Percentiles rank a stretch among this genome's conserved stretches.
Conservation (phyloP, 2,888 invertebrate species). For the Druceiella hillmani region DNA sequence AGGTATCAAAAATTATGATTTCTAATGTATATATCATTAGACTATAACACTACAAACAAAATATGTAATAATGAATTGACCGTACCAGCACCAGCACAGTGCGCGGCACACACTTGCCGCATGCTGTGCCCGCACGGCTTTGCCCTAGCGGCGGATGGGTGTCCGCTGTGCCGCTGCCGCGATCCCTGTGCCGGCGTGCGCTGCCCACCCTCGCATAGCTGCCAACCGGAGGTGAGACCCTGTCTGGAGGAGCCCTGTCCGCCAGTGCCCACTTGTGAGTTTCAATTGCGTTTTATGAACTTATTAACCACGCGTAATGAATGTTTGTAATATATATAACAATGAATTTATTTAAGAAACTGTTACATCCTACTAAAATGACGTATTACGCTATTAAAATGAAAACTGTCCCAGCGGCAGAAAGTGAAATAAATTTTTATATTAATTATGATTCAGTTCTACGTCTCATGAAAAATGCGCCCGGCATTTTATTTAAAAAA, state of each 20-base stretch:
- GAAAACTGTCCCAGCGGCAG: too few species aligned
- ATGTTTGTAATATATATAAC: neutral
- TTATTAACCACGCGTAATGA: neutral
- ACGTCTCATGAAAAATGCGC: too few species aligned
- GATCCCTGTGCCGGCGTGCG: constrained; percentile 73
- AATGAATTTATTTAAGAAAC: too few species aligned
- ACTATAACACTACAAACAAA: neutral
- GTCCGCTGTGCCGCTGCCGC: constrained; percentile 73
- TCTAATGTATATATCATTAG: too few species aligned
- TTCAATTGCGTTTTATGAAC: constrained; percentile 32
- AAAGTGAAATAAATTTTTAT: too few species aligned
- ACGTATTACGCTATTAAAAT: too few species aligned
- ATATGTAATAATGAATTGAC: constrained; percentile 10
- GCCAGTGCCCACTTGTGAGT: constrained; percentile 73
- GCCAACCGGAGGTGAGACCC: constrained; percentile 72
- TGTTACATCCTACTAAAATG: too few species aligned
- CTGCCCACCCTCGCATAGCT: constrained; percentile 71
- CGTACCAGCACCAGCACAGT: constrained; percentile 58
- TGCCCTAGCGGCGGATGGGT: constrained; percentile 62
- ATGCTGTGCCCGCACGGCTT: constrained; percentile 86
- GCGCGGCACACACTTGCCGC: constrained; percentile 75
- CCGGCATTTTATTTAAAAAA: too few species aligned
- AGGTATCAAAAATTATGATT: too few species aligned
- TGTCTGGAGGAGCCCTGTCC: constrained; percentile 78
- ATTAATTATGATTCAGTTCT: too few species aligned